These are phyloP conservation scores for Blastomussa wellsi DNA, from an alignment of 92 coral and sea anemone species.

Conservation along the genomic window DNA sequence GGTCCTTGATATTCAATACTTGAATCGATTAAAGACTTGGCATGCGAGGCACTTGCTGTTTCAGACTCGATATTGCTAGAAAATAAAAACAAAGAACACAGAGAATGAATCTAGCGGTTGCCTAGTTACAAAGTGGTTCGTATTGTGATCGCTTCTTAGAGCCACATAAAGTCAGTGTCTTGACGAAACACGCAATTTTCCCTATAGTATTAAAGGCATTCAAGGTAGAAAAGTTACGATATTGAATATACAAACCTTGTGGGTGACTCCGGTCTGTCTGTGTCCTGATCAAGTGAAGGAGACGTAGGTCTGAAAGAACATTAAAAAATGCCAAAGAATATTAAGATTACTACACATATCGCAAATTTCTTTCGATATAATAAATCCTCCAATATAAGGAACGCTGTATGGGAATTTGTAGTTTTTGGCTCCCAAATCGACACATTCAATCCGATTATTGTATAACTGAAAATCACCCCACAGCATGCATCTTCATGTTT, in stretches of 20 bases:
- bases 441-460: too few species aligned
- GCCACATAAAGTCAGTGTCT: neutral
- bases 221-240: neutral
- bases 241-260: constrained; percentile 69
- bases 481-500: too few species aligned
- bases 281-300: constrained; percentile 83
- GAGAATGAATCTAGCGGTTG: neutral
- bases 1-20: constrained; percentile 46
- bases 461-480: too few species aligned
- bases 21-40: constrained; percentile 66
- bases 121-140: neutral
- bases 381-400: neutral
- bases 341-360: neutral
- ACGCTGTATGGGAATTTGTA: too few species aligned
- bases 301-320: constrained; percentile 75
- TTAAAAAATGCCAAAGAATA: neutral
- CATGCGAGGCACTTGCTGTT: constrained; percentile 67
- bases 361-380: neutral
- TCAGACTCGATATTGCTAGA: constrained; percentile 82
- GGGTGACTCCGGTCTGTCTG: constrained; percentile 96
- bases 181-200: neutral
- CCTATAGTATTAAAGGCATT: neutral
- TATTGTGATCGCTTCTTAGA: neutral
- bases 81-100: neutral
- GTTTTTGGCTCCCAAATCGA: neutral